phyloP scores from a whole-genome alignment of 2,888 invertebrate species.

The Antitype chi region DNA sequence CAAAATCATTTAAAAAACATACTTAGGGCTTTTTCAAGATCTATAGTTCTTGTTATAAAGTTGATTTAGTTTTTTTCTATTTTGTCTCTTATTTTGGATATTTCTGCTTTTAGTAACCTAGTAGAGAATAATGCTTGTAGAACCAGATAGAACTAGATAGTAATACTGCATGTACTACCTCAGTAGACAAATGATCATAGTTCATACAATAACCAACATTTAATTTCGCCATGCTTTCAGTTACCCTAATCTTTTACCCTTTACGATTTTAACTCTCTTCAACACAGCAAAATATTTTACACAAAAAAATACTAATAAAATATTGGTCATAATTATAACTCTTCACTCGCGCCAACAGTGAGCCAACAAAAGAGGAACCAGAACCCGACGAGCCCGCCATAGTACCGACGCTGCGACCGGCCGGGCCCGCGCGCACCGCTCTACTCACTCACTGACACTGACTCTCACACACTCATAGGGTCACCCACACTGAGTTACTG shows the following conservation, averaged over 20 bases:
- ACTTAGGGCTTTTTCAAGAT: not conserved
- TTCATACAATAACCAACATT: slow-evolving; percentile 20
- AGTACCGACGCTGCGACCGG: slow-evolving; percentile 83
- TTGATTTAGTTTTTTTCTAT: not conserved
- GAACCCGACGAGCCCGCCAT: slow-evolving; percentile 83
- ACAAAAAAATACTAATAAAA: not conserved
- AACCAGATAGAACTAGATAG: slow-evolving; percentile 19
- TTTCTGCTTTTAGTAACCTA: slow-evolving; percentile 20
- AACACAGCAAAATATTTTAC: slow-evolving; percentile 24
- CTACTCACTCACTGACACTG: slow-evolving; percentile 75
- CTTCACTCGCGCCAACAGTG: slow-evolving; percentile 69
- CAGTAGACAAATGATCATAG: slow-evolving; percentile 15
- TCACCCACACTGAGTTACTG: not conserved
- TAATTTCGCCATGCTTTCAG: slow-evolving; percentile 28
- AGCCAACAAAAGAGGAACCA: slow-evolving; percentile 77
- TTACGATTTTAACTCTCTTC: slow-evolving; percentile 9
- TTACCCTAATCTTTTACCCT: slow-evolving; percentile 11
- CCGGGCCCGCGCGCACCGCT: slow-evolving; percentile 79
- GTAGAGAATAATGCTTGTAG: slow-evolving; percentile 46
- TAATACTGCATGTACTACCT: slow-evolving; percentile 41
- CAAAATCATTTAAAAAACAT: not conserved
- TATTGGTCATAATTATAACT: not conserved
- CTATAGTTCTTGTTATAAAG: not conserved
- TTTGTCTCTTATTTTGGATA: not conserved
- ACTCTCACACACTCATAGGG: slow-evolving; percentile 1